Conservation (phyloP, 2,113 vertebrate species). For the Mellivora capensis region DNA sequence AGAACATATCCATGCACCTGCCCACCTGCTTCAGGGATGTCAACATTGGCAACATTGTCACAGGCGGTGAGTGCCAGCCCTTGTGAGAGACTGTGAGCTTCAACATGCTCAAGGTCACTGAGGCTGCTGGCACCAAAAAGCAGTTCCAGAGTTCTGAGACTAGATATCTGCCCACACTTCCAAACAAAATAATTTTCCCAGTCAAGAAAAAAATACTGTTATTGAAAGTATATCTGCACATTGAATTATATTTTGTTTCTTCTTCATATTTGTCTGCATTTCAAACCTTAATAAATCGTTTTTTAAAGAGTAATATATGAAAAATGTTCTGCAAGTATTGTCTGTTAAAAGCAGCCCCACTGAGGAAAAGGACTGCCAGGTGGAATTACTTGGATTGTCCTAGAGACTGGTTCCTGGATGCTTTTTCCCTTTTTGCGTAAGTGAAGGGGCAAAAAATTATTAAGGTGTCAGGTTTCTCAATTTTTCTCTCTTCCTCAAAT, state of each 20-base stretch:
- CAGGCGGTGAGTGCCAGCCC: neutral
- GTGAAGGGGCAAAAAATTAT: neutral
- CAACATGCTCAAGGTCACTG: neutral
- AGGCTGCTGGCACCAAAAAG: neutral
- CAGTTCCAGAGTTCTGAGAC: neutral
- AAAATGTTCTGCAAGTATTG: neutral
- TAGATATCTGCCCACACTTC: neutral
- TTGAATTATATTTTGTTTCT: neutral
- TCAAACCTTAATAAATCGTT: conserved; percentile 4
- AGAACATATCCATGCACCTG: conserved; percentile 98
- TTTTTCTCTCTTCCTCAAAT: neutral
- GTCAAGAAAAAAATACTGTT: neutral
- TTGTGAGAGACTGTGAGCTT: neutral
- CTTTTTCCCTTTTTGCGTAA: neutral
- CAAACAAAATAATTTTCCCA: neutral
- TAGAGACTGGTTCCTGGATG: neutral
- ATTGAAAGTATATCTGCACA: neutral
- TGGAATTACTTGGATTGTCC: neutral
- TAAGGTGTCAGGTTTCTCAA: neutral
- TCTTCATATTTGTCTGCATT: neutral
- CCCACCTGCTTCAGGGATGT: conserved; percentile 92
- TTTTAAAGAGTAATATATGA: neutral
- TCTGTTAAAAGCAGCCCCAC: neutral
- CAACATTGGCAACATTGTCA: neutral
- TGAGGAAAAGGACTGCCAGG: neutral